Conservation (phyloP, 2,888 invertebrate species). For the Tineola bisselliella region DNA sequence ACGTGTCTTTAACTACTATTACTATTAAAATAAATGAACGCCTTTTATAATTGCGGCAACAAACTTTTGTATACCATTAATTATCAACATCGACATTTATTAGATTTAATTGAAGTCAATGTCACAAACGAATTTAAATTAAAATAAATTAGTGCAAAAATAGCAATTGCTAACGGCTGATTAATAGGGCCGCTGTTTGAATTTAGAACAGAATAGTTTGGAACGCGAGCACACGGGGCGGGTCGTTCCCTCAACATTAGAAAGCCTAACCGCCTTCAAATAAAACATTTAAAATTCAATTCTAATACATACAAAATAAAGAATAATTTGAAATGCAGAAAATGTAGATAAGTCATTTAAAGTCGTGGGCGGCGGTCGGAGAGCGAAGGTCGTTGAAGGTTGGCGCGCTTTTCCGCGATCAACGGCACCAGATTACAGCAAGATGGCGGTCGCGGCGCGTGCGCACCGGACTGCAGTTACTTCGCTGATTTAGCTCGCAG, state of each 20-base stretch:
- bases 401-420: slow-evolving; percentile 67
- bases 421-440: slow-evolving; percentile 66
- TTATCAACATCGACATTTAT: slow-evolving; percentile 6
- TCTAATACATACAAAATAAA: background rate
- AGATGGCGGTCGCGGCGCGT: slow-evolving; percentile 63
- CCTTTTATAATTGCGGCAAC: background rate
- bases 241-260: slow-evolving; percentile 22
- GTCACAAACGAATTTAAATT: slow-evolving; percentile 13
- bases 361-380: slow-evolving; percentile 36
- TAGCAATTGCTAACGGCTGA: slow-evolving; percentile 21
- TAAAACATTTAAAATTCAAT: background rate
- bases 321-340: background rate
- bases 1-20: background rate
- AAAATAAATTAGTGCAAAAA: slow-evolving; percentile 11
- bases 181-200: slow-evolving; percentile 47
- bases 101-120: slow-evolving; percentile 13
- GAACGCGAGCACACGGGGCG: slow-evolving; percentile 43
- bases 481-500: slow-evolving; percentile 44
- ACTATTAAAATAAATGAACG: background rate
- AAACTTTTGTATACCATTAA: slow-evolving; percentile 2
- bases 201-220: slow-evolving; percentile 46
- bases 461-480: slow-evolving; percentile 48
- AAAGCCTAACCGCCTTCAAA: background rate
- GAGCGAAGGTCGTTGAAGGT: slow-evolving; percentile 69
- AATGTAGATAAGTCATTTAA: slow-evolving; percentile 7